These are phyloP conservation scores for Nyctereutes procyonoides DNA, from an alignment of 2,113 vertebrate species.

Conservation along the genomic window DNA sequence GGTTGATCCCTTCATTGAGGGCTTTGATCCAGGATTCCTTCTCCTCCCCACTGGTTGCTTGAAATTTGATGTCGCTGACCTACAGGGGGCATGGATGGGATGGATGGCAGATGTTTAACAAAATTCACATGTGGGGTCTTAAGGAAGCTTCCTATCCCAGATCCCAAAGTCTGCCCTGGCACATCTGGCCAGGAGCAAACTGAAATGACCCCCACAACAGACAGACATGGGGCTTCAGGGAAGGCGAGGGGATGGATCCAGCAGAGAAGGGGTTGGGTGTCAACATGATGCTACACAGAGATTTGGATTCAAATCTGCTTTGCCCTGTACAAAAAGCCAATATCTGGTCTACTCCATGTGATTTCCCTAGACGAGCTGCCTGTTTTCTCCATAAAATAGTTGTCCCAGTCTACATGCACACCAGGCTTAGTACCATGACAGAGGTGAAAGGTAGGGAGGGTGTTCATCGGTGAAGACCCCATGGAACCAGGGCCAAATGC, in stretches of 20 bases:
- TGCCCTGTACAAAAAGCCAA: neutral
- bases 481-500: neutral
- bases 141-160: neutral
- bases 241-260: neutral
- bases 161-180: neutral
- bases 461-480: neutral
- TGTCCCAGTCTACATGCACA: neutral
- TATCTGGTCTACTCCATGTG: neutral
- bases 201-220: neutral
- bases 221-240: neutral
- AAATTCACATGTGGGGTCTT: neutral
- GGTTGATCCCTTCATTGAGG: constrained; percentile 93
- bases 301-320: neutral
- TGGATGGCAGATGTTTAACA: constrained; percentile 30
- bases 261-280: neutral
- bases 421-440: neutral
- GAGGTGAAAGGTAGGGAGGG: neutral
- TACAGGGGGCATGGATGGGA: constrained; percentile 77
- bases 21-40: constrained; percentile 97
- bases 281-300: neutral
- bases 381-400: neutral
- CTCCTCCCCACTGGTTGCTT: constrained; percentile 91
- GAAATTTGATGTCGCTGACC: constrained; percentile 95
- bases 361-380: neutral
- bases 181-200: neutral